phyloP scores from a whole-genome alignment of 2,888 invertebrate species.

The Teleiodes luculella region DNA sequence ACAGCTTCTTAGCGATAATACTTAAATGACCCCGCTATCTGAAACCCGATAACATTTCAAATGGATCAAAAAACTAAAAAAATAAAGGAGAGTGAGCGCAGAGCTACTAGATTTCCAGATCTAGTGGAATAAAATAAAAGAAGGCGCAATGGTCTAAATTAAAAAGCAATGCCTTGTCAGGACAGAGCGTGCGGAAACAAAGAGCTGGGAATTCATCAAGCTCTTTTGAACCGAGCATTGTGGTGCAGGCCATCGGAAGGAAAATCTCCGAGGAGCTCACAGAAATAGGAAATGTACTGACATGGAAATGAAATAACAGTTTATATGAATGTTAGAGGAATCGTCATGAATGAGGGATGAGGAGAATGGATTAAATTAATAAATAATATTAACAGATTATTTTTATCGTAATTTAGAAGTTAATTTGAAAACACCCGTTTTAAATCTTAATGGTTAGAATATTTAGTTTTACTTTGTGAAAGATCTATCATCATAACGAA shows the following conservation, averaged over 20 bases:
- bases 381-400: too few species aligned
- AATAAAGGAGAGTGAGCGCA: conserved; percentile 17
- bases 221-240: conserved; percentile 73
- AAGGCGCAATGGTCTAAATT: conserved; percentile 72
- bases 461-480: too few species aligned
- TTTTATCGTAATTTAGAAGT: too few species aligned
- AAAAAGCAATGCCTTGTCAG: conserved; percentile 75
- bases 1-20: too few species aligned
- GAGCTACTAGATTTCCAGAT: conserved; percentile 54
- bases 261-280: conserved; percentile 7
- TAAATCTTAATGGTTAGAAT: too few species aligned
- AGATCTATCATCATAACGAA: too few species aligned
- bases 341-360: too few species aligned
- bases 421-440: too few species aligned
- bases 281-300: not conserved
- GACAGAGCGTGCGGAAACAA: conserved; percentile 73
- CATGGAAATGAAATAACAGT: not conserved
- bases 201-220: conserved; percentile 74
- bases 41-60: too few species aligned
- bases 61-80: not conserved
- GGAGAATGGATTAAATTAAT: too few species aligned
- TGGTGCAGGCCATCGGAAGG: conserved; percentile 44
- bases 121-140: conserved; percentile 63
- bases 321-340: too few species aligned
- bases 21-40: too few species aligned